Evolutionary conservation across 2,797 vertebrate species (phyloP), one percentile per base, ranked within the genome.

Genomic region (Aphelocoma californica): DNA sequence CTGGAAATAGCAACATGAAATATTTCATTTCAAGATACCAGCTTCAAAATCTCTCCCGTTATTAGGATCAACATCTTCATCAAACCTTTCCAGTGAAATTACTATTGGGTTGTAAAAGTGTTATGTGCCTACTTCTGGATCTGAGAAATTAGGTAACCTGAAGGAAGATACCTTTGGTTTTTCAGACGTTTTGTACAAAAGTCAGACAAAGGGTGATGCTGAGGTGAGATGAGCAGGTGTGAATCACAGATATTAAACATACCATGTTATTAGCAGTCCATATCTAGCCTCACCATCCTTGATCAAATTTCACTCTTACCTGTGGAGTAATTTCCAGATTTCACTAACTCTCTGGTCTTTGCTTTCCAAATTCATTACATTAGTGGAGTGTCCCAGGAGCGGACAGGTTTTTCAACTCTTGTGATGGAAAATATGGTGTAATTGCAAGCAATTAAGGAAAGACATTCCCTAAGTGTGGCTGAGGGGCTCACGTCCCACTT

Each of bases 321-420:
- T 81, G 45, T 88, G 47, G 29, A 81, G 44, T 47, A 51, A 48
- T 72, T 82, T 87, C 45, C 44, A 60, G 62, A 19, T 40, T 69
- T 90, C 29, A 28, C 32, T 61, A 34, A 32, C 51, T 69, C 31
- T 53, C 66, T 72, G 40, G 31, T 54, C 11, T 1, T 26, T 54
- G 29, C n/a, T 91, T 91, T 91, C 61, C 81, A 57, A 77, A 75
- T 56, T 77, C 24, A 36, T 71, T 60, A 50, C 36, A 31, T 24
- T 38, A 53, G 36, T 31, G 73, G 86, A 84, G 40, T 3, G 12
- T 69, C 21, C 56, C 64, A 40, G 40, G 44, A 67, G 24, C 0
- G 24, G 69, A 79, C n/a, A 91, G 47, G 36, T 11, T 91, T 90
- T 95, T 96, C 58, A 91, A 45, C 61, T 92, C 62, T 83, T 72